Conservation (phyloP, 1,140 invertebrate genomes). For the Aricia agestis region DNA sequence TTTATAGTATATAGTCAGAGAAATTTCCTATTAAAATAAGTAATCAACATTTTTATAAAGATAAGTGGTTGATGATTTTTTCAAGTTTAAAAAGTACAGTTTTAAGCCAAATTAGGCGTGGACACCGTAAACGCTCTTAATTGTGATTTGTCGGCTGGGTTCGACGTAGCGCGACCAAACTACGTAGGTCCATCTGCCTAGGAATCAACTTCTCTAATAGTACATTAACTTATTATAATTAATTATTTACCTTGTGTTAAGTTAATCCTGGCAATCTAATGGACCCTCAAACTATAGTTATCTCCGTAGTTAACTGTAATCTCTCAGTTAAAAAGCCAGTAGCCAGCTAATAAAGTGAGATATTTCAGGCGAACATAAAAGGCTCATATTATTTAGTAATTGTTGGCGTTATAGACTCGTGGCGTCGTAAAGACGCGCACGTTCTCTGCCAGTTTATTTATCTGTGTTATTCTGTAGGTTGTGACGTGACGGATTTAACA, state of each 20-base stretch:
- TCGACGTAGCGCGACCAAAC: too few species aligned
- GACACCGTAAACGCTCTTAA: too few species aligned
- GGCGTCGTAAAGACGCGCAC: not conserved
- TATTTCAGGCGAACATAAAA: not conserved
- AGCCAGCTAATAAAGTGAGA: not conserved
- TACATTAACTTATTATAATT: not conserved
- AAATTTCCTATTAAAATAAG: too few species aligned
- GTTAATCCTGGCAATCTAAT: not conserved
- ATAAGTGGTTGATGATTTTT: too few species aligned
- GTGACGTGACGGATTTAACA: not conserved
- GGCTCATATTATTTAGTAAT: constrained; percentile 1
- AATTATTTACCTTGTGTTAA: too few species aligned
- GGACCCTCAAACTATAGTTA: not conserved
- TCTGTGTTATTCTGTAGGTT: not conserved
- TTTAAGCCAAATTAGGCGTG: too few species aligned
- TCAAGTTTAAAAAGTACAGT: too few species aligned
- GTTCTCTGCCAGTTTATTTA: not conserved
- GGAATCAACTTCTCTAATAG: too few species aligned
- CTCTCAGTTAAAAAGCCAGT: not conserved
- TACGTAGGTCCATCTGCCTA: too few species aligned
- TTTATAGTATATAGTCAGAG: too few species aligned
- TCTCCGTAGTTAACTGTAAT: not conserved
- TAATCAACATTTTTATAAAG: too few species aligned
- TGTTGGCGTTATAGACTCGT: not conserved
- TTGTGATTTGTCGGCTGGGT: too few species aligned